phyloP scores from a whole-genome alignment of 2,888 invertebrate species.

The Synergus itoensis region DNA sequence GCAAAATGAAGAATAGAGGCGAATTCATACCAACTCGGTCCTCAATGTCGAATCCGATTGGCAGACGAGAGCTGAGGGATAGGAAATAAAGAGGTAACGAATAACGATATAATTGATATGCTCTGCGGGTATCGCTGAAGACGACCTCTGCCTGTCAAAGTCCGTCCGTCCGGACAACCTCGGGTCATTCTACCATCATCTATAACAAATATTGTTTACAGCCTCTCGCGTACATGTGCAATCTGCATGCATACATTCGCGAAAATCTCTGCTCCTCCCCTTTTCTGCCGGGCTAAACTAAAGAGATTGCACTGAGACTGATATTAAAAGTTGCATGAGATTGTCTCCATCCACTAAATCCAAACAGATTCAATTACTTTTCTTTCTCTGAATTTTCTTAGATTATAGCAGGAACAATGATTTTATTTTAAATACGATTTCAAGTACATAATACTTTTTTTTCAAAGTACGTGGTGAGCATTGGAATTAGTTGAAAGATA shows the following conservation, averaged over 20 bases:
- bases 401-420: not conserved
- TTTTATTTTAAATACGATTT: too few relatives aligned
- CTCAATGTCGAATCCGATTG: slow-evolving; percentile 12
- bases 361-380: not conserved
- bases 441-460: too few relatives aligned
- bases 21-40: not conserved
- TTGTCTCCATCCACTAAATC: not conserved
- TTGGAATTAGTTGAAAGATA: not conserved
- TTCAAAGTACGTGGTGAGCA: not conserved
- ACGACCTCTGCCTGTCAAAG: slow-evolving; percentile 74
- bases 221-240: slow-evolving; percentile 31
- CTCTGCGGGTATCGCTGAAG: slow-evolving; percentile 65
- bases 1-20: slow-evolving; percentile 20
- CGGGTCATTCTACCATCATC: slow-evolving; percentile 61
- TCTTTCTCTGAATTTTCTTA: not conserved
- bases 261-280: slow-evolving; percentile 3
- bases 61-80: not conserved
- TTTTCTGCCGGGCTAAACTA: not conserved
- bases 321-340: slow-evolving; percentile 13
- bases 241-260: slow-evolving; percentile 6
- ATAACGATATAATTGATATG: slow-evolving; percentile 61
- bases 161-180: slow-evolving; percentile 64
- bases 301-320: slow-evolving; percentile 22
- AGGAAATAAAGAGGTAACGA: slow-evolving; percentile 31
- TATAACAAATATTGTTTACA: slow-evolving; percentile 39